These are phyloP conservation scores for Diaphora mendica DNA, from an alignment of 2,888 invertebrate species.

Conservation along the genomic window DNA sequence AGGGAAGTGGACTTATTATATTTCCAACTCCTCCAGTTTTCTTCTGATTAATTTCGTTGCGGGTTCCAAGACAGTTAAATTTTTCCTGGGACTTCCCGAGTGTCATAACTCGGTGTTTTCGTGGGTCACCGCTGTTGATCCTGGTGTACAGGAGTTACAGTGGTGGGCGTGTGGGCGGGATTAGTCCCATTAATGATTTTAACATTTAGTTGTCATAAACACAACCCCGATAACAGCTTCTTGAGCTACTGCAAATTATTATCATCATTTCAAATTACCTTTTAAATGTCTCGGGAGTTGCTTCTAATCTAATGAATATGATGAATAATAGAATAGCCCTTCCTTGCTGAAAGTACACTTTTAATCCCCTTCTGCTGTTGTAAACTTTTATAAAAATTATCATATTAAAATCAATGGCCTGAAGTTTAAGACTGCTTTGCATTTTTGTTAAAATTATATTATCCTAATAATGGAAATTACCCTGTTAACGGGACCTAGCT, in stretches of 20 bases:
- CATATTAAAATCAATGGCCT: constrained; percentile 21
- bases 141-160: too few species aligned
- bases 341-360: constrained; percentile 12
- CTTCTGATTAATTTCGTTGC: too few species aligned
- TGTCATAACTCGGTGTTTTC: too few species aligned
- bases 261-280: constrained; percentile 12
- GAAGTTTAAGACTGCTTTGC: constrained; percentile 13
- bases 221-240: neutral
- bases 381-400: constrained; percentile 21
- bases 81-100: too few species aligned
- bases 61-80: too few species aligned
- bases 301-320: constrained; percentile 16
- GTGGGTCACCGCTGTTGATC: too few species aligned
- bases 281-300: constrained; percentile 4
- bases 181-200: too few species aligned
- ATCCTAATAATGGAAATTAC: neutral
- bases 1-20: too few species aligned
- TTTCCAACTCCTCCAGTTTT: too few species aligned
- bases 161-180: too few species aligned
- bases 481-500: neutral
- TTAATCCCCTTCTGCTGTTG: constrained; percentile 14
- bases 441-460: neutral
- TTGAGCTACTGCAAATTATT: neutral
- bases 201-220: neutral
- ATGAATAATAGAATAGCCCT: constrained; percentile 18